Conservation (phyloP, 2,888 invertebrate species). For the Augochlorella aurata region DNA sequence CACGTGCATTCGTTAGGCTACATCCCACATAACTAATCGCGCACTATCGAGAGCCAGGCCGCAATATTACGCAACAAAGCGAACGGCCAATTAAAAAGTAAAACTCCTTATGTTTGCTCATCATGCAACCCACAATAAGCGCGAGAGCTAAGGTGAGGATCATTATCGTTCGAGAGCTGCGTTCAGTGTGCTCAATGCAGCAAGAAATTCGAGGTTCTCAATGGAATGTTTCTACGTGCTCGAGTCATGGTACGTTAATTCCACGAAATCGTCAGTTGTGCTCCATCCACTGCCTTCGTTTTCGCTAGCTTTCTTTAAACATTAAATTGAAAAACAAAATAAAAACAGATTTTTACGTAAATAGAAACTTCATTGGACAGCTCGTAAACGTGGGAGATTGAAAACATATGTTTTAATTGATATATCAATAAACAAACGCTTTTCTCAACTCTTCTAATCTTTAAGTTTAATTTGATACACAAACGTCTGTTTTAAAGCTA, state of each 20-base stretch:
- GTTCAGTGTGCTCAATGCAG: not conserved
- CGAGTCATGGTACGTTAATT: conserved; percentile 5
- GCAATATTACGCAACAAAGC: conserved; percentile 50
- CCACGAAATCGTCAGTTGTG: not conserved
- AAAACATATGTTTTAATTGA: not conserved
- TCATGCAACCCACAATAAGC: conserved; percentile 38
- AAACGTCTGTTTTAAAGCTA: not conserved
- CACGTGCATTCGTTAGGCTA: conserved; percentile 51
- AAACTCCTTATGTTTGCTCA: conserved; percentile 37
- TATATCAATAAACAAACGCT: not conserved
- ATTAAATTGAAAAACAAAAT: not conserved
- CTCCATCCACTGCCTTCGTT: not conserved
- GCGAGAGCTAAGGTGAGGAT: conserved; percentile 24
- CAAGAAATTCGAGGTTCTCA: conserved; percentile 13
- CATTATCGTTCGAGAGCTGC: conserved; percentile 27
- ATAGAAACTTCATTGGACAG: too few relatives aligned
- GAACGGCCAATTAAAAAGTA: conserved; percentile 56
- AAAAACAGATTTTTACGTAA: not conserved
- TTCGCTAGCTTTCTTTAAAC: not conserved
- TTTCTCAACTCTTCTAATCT: not conserved
- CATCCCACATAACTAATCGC: conserved; percentile 51
- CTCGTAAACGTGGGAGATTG: not conserved
- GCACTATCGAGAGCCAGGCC: conserved; percentile 26
- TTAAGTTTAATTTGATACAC: not conserved
- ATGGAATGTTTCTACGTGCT: not conserved